Conservation (phyloP, 2,797 vertebrate genomes). For the Etheostoma perlongum region DNA sequence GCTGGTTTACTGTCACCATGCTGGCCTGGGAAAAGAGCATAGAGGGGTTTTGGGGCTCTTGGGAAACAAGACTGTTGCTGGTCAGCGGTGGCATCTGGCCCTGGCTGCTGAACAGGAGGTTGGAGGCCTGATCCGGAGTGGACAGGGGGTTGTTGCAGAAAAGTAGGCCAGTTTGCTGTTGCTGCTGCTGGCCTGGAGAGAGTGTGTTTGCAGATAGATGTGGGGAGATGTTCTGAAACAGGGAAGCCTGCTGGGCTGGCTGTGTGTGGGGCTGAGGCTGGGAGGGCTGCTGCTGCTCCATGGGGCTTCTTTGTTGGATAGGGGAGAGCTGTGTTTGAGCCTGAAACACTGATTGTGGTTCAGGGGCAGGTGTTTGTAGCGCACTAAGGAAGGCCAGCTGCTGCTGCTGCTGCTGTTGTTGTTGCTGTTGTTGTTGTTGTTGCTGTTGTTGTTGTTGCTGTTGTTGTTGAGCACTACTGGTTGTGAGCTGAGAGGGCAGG, state of each 20-base stretch:
- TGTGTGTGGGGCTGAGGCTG: constrained; percentile 80
- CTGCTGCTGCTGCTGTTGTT: constrained; percentile 82
- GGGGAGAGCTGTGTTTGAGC: constrained; percentile 90
- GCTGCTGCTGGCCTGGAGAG: constrained; percentile 79
- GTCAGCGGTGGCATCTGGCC: constrained; percentile 85
- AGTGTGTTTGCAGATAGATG: constrained; percentile 81
- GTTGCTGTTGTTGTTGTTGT: constrained; percentile 81
- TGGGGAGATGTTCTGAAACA: constrained; percentile 83
- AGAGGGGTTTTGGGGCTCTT: constrained; percentile 90
- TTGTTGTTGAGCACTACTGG: constrained; percentile 83
- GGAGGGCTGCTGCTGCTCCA: constrained; percentile 85
- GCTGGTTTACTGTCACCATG: constrained; percentile 88
- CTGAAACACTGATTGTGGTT: constrained; percentile 92
- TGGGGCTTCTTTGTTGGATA: constrained; percentile 87
- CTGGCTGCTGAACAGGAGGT: constrained; percentile 89
- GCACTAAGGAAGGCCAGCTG: constrained; percentile 89
- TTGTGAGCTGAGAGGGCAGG: constrained; percentile 87
- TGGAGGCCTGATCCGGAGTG: constrained; percentile 83
- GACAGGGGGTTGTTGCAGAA: constrained; percentile 90
- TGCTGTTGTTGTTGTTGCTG: constrained; percentile 85
- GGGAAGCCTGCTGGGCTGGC: constrained; percentile 71
- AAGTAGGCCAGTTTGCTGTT: constrained; percentile 88
- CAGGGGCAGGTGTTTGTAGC: constrained; percentile 89
- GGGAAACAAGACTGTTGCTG: constrained; percentile 87
- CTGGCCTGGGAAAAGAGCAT: constrained; percentile 91